Conservation (phyloP, 1,140 invertebrate species). For the Globodera ellingtonae region DNA sequence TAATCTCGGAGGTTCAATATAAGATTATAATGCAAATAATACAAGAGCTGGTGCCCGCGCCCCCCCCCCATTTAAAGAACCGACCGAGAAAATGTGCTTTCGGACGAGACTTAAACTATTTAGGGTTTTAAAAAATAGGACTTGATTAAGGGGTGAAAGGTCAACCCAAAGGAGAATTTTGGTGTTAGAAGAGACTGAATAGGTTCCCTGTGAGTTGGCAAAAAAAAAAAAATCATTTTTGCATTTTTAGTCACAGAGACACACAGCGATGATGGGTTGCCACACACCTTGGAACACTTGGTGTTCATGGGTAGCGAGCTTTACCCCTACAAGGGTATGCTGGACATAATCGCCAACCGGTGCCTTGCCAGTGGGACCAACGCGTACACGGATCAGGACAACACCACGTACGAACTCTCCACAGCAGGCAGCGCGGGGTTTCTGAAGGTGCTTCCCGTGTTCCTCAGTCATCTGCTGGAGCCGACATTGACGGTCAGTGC, state of each 20-base stretch:
- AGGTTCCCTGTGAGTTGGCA: no score
- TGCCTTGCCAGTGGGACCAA: conserved; percentile 67
- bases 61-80: no score
- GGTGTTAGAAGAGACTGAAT: no score
- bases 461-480: conserved; percentile 84
- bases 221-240: background rate
- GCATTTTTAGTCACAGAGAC: conserved; percentile 79
- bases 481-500: conserved; percentile 73
- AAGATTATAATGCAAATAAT: no score
- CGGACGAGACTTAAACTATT: no score
- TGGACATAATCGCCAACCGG: conserved; percentile 83
- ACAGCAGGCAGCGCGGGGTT: conserved; percentile 85
- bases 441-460: conserved; percentile 82
- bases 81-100: no score
- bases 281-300: conserved; percentile 87
- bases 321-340: conserved; percentile 81
- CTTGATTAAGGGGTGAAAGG: no score
- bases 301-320: conserved; percentile 86
- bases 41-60: no score
- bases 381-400: conserved; percentile 73
- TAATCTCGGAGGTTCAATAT: no score
- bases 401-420: conserved; percentile 84
- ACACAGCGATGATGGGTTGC: conserved; percentile 85
- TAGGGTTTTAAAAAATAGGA: no score
- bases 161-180: no score